Conservation (phyloP, 2,113 vertebrate species). For the Chrysochloris asiatica region DNA sequence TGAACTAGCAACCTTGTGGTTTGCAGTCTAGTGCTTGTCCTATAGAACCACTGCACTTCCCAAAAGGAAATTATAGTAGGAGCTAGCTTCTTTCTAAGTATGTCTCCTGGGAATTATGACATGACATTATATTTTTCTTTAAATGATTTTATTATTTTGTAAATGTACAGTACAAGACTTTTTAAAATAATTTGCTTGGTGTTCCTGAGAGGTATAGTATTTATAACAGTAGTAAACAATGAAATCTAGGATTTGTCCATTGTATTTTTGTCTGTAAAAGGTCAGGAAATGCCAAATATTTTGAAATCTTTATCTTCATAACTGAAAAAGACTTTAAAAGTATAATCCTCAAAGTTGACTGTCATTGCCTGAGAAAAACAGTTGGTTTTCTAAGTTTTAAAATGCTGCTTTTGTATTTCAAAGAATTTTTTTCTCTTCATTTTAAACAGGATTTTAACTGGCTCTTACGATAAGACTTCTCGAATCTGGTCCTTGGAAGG, state of each 20-base stretch:
- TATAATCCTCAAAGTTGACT: conserved; percentile 20
- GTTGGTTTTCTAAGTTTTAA: conserved; percentile 16
- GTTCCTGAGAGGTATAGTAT: not conserved
- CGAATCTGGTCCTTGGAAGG: conserved; percentile 96
- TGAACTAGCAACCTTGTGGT: no score
- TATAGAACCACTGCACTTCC: no score
- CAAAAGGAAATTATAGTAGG: no score
- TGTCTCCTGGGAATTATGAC: no score
- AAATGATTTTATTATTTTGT: conserved; percentile 27
- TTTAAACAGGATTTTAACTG: conserved; percentile 92
- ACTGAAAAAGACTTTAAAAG: conserved; percentile 28
- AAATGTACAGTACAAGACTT: conserved; percentile 6
- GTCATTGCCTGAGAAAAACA: conserved; percentile 25
- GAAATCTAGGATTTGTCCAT: not conserved
- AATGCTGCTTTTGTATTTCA: conserved; percentile 56
- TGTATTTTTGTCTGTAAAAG: conserved; percentile 34
- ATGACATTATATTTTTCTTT: no score
- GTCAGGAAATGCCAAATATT: conserved; percentile 27
- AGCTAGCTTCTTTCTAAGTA: no score
- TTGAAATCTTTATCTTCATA: conserved; percentile 37
- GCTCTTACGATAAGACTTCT: conserved; percentile 96
- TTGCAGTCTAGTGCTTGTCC: no score
- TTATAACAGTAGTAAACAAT: conserved; percentile 3
- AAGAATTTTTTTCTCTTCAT: conserved; percentile 86
- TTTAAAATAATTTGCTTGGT: not conserved